Evolutionary conservation across 2,797 vertebrate species (phyloP).

Genomic region (Sebastes alutus): DNA sequence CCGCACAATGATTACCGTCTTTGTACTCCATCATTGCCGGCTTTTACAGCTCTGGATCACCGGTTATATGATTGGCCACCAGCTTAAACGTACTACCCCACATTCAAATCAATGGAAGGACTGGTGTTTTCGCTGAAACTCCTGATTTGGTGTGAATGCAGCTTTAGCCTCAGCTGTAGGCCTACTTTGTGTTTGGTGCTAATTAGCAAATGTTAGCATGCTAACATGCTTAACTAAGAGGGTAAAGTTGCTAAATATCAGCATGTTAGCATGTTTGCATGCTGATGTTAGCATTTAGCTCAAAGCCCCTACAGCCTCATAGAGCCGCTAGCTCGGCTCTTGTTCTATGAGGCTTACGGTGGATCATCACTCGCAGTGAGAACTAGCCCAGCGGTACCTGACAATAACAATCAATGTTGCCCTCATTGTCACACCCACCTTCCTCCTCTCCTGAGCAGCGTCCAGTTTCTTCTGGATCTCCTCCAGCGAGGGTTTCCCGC

Average conservation of each 20-base stretch:
- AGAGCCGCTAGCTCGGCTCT: not conserved
- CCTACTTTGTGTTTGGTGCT: too few species aligned
- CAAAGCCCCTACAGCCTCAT: not conserved
- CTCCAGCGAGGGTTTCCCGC: slow-evolving; percentile 90
- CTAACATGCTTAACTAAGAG: not conserved
- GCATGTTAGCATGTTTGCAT: not conserved
- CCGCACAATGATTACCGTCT: too few species aligned
- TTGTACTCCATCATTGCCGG: too few species aligned
- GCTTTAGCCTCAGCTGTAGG: too few species aligned
- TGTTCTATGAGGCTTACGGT: not conserved
- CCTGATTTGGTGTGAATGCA: too few species aligned
- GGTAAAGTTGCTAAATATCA: not conserved
- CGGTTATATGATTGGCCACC: too few species aligned
- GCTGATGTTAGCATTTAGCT: not conserved
- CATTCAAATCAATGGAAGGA: too few species aligned
- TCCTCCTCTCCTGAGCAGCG: slow-evolving; percentile 91
- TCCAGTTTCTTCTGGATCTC: slow-evolving; percentile 96
- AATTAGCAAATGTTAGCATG: too few species aligned
- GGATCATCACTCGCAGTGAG: not conserved
- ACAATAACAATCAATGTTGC: not conserved
- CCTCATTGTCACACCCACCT: slow-evolving; percentile 56
- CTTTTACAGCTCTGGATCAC: too few species aligned
- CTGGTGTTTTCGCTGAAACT: too few species aligned
- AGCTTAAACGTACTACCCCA: too few species aligned
- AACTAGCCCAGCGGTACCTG: not conserved